Conservation (phyloP, 2,113 vertebrate species). For the Bungarus multicinctus region DNA sequence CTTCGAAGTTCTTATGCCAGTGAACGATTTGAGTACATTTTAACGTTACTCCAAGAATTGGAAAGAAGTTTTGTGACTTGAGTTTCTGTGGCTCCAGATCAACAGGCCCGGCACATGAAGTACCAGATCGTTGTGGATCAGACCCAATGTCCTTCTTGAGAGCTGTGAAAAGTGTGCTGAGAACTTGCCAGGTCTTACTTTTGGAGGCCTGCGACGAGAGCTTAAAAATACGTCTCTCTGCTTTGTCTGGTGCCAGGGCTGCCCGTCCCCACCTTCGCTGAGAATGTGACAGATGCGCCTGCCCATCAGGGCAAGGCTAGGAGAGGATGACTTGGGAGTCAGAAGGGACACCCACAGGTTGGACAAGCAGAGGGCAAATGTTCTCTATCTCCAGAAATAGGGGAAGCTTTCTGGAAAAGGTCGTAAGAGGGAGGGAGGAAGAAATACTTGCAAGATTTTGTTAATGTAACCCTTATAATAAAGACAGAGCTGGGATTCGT, state of each 20-base stretch:
- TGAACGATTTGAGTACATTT: slow-evolving; percentile 61
- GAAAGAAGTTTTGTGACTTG: background rate
- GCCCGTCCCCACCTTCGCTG: rapidly evolving
- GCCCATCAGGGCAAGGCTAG: background rate
- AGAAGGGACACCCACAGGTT: background rate
- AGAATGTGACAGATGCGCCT: background rate
- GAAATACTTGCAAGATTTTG: background rate
- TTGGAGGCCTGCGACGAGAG: background rate
- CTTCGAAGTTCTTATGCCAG: slow-evolving; percentile 55
- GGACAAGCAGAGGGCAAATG: background rate
- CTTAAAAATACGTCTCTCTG: background rate
- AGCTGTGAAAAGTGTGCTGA: background rate
- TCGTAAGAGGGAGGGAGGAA: background rate
- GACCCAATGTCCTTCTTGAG: slow-evolving; percentile 4
- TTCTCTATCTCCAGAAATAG: background rate
- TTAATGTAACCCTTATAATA: background rate
- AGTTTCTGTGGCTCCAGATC: slow-evolving; percentile 12
- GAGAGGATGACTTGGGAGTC: background rate
- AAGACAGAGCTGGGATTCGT: background rate
- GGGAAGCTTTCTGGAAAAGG: background rate
- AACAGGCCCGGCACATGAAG: slow-evolving; percentile 39
- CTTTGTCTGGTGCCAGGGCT: background rate
- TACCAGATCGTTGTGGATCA: background rate
- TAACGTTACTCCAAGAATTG: slow-evolving; percentile 42
- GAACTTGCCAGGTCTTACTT: background rate